A percentile compares a stretch with the other conserved stretches of the same genome.
Evolutionary conservation across 2,113 vertebrate species (phyloP).

Genomic region (Crotophaga sulcirostris): DNA sequence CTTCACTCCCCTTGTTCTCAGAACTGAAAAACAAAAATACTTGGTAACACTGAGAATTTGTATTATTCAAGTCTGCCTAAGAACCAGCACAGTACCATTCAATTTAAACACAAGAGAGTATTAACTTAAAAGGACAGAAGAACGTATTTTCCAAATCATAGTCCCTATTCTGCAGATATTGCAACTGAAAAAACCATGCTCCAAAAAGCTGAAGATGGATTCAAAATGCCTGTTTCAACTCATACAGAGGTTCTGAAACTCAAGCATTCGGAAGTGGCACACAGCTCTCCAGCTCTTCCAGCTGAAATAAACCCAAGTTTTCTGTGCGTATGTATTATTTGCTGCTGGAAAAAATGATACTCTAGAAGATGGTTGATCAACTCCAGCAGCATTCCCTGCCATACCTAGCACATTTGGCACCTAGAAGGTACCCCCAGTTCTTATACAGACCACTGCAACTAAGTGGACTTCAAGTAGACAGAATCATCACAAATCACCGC

Average conservation of each 20-base stretch:
- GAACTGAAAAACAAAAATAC: constrained; percentile 75
- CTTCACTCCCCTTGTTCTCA: constrained; percentile 74
- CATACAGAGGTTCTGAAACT: not conserved
- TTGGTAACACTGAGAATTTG: not conserved
- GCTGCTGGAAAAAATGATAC: not conserved
- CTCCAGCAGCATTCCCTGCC: not conserved
- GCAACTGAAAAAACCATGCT: not conserved
- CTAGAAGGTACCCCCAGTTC: not conserved
- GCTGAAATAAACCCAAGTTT: not conserved
- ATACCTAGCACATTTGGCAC: not conserved
- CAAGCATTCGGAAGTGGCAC: not conserved
- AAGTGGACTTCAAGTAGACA: not conserved
- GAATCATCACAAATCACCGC: not conserved
- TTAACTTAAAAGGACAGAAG: not conserved
- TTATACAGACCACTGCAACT: not conserved
- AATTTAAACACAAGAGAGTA: not conserved
- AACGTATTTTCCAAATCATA: not conserved
- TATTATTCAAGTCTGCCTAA: not conserved
- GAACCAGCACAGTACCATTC: not conserved
- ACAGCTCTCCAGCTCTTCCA: not conserved
- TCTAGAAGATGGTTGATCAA: not conserved
- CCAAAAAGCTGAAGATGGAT: not conserved
- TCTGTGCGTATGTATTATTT: not conserved
- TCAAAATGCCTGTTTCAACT: not conserved
- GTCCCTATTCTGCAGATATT: not conserved